Evolutionary conservation across 1,140 invertebrate species (phyloP), one percentile per base, ranked within the genome.

Genomic region (Mycetomoellerius zeteki): DNA sequence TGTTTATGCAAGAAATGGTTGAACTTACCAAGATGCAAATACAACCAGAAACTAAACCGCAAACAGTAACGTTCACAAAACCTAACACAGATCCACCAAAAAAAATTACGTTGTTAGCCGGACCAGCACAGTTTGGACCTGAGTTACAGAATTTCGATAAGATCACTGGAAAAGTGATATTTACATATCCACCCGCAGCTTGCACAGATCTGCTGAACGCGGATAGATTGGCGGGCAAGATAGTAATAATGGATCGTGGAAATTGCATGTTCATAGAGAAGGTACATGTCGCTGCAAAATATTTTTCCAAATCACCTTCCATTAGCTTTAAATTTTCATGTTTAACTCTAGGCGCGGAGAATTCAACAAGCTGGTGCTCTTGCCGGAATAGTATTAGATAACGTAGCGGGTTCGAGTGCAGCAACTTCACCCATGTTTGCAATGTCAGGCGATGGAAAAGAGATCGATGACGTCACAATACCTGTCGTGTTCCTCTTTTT

Each of bases 1-100:
- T 98, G 43, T 99, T 99, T 92, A 99, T 99, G 98, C 98, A 99
- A 92, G 99, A 99, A 96, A 99, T 99, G 98, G 97, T 99, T 10
- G 98, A 99, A 95, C 95, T 99, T 62, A 98, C 98, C 50, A 98
- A 98, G 92, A 94, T 96, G 82, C 97, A 98, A 93, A 93, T 95
- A 85, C 96, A 96, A 90, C 95, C 96, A n/a, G 96, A 97, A 87
- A 96, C 96, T 19, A 95, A 96, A 58, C 95, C 96, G 27, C 94
- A 96, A 84, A 95, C 96, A 3, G 96, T 97, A 54, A 96, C 95
- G 0, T 97, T 96, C 85, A 87, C 93, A 8, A 91, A 93, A 56
- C 93, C 91, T 10, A 94, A 94, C 21, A 92, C 93, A 24, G 85
- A 95, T 65, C 91, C 93, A 3, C 90, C 93, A 56, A 92, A 94